phyloP scores from a whole-genome alignment of 2,797 vertebrate genomes.

The Agapornis canus region DNA sequence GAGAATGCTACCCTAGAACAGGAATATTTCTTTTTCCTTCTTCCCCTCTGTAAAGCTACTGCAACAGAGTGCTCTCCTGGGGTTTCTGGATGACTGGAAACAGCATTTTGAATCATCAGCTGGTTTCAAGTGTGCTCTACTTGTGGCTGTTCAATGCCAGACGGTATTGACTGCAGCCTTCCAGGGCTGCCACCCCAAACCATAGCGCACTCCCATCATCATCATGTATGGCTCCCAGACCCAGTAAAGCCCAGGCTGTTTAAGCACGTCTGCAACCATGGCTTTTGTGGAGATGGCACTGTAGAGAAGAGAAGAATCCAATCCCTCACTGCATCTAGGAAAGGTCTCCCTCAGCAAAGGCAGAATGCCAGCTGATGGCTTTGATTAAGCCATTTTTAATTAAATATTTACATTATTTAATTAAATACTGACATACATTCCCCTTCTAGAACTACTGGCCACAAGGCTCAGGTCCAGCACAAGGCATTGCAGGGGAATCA shows the following conservation, averaged over 20 bases:
- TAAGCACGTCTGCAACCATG: background rate
- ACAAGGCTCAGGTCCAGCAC: background rate
- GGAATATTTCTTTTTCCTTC: background rate
- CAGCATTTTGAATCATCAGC: background rate
- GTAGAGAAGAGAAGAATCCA: background rate
- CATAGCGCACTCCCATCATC: background rate
- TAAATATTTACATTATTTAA: background rate
- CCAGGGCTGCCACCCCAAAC: background rate
- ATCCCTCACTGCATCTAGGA: background rate
- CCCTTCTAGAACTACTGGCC: background rate
- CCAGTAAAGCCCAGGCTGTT: background rate
- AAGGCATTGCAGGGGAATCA: background rate
- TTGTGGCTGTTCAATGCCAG: no score
- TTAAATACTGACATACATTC: background rate
- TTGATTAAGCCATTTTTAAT: background rate
- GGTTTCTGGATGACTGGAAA: background rate
- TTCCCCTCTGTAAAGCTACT: background rate
- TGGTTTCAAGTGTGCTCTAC: background rate
- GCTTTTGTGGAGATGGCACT: background rate
- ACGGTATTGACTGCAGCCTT: background rate
- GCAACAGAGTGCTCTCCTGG: background rate
- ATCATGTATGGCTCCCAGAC: rapidly evolving
- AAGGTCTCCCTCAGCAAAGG: background rate
- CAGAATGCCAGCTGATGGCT: background rate
- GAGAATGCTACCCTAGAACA: background rate